Base-by-base conservation (phyloP, 2,888 invertebrate genomes). In the Bugulina stolonifera region DNA sequence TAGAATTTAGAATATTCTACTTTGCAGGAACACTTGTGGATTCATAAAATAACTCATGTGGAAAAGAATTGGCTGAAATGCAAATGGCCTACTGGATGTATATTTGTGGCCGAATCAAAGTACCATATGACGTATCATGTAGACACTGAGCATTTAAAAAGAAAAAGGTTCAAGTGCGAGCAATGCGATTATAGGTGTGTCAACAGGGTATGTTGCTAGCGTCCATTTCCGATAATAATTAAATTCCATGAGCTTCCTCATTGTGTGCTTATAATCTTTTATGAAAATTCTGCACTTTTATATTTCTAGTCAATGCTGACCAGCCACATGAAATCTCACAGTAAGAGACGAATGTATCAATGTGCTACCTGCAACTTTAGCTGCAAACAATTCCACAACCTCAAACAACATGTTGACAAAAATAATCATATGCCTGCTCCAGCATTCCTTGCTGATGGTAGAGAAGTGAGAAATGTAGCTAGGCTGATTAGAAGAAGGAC, bases 91-190 rank as follows among this genome's bases (percentile, higher is more conserved):
- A 99, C 99, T 81, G 95, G 97, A 1, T 99, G 99, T 0, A 97
- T 98, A 83, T 94, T 94, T 87, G 99, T 99, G 81, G 99, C 99
- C 82, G 99, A 99, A 79, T 86, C 98, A 73, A 97, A 98, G 82
- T 99, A 98, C 80, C 99, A 97, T 83, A 88, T 96, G 82, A 88
- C 94, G 58, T 97, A 97, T 83, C 99, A 99, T 85, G 89, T 91
- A 79, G 94, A 95, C 54, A 91, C 92, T 0, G 99, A 99, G 82
- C 98, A 98, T 0, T 97, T n/a, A n/a, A n/a, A n/a, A n/a, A n/a
- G n/a, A n/a, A n/a, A n/a, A n/a, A n/a, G n/a, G n/a, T n/a, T 93
- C 87, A 92, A 92, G 82, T 98, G 97, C 84, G 88, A 89, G 75
- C 90, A 93, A 81, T 98, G 97, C 83, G 83, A 84, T 77, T 84